Evolutionary conservation across 92 coral and sea anemone genomes (phyloP).

Genomic region (Heteractis magnifica): DNA sequence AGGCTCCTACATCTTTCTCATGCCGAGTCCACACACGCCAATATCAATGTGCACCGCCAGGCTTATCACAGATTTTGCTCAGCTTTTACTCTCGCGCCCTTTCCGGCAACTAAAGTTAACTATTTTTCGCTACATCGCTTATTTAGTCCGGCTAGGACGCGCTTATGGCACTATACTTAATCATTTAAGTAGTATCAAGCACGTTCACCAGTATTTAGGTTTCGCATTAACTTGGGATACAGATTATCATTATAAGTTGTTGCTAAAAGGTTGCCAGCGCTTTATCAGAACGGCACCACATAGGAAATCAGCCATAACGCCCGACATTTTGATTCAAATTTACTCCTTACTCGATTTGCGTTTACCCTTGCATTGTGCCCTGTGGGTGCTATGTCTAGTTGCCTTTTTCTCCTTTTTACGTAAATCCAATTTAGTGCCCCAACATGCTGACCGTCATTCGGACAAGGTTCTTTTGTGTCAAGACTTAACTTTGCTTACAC

Average conservation of each 20-base stretch:
- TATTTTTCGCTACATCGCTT: neutral
- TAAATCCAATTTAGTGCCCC: neutral
- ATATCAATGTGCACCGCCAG: neutral
- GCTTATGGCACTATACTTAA: neutral
- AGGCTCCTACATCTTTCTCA: neutral
- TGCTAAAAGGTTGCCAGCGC: no score
- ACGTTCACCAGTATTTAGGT: conserved; percentile 4
- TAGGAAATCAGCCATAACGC: no score
- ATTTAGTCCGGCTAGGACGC: neutral
- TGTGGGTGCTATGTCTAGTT: no score
- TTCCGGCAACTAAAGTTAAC: neutral
- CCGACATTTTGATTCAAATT: no score
- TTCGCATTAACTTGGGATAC: neutral
- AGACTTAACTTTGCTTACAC: neutral
- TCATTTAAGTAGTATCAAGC: neutral
- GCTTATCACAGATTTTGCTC: neutral
- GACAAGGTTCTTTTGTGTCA: neutral
- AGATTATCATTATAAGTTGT: neutral
- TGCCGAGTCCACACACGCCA: neutral
- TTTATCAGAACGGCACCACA: no score
- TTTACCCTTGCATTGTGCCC: neutral
- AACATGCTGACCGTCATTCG: neutral
- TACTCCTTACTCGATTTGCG: no score
- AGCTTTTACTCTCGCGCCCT: neutral
- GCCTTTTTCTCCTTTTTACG: no score